Conservation (phyloP, 35 echinoderm and acorn worm species). For the Patiria miniata region DNA sequence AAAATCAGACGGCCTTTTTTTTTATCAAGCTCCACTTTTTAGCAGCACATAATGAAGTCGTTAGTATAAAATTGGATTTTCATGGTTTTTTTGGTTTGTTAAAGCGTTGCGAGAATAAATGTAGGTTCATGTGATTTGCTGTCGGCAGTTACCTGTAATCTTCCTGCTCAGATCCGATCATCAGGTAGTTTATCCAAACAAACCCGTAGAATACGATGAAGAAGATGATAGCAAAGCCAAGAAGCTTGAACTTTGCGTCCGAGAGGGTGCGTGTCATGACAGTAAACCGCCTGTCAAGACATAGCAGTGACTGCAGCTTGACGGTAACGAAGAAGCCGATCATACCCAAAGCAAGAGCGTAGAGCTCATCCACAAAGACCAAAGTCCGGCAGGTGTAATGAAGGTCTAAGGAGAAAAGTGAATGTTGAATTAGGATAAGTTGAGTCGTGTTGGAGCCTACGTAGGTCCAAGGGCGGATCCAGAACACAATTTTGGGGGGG, state of each 20-base stretch:
- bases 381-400: background rate
- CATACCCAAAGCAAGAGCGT: background rate
- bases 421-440: no score
- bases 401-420: no score
- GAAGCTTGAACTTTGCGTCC: background rate
- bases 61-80: no score
- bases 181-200: background rate
- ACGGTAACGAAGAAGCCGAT: slow-evolving; percentile 3
- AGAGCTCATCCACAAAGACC: background rate
- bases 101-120: no score
- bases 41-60: no score
- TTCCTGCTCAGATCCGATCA: background rate
- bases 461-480: no score
- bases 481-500: no score
- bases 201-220: slow-evolving; percentile 9
- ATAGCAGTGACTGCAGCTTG: slow-evolving; percentile 12
- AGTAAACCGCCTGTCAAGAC: slow-evolving; percentile 15
- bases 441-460: no score
- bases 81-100: no score
- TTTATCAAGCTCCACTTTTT: no score
- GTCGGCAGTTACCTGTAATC: background rate
- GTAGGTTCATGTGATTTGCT: no score
- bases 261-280: background rate
- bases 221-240: background rate
- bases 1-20: no score